phyloP scores from a whole-genome alignment of 2,113 vertebrate genomes.

The Boleophthalmus pectinirostris region DNA sequence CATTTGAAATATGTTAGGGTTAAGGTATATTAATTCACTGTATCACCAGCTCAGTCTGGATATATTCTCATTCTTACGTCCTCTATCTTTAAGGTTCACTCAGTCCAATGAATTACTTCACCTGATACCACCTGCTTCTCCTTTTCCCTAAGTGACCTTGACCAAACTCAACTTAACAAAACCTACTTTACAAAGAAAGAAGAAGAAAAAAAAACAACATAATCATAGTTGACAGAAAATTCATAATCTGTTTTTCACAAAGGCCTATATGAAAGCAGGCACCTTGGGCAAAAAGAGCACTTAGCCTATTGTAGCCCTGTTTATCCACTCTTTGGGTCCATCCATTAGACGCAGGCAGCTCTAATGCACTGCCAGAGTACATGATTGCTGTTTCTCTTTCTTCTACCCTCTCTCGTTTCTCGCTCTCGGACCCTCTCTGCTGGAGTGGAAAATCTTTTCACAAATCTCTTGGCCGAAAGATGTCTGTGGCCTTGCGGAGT shows the following conservation, averaged over 20 bases:
- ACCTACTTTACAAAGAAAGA: not conserved
- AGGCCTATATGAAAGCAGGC: constrained; percentile 19
- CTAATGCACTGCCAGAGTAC: constrained; percentile 57
- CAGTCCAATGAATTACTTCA: not conserved
- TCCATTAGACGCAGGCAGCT: constrained; percentile 52
- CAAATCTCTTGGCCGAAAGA: constrained; percentile 40
- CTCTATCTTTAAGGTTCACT: not conserved
- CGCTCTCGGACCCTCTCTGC: constrained; percentile 32
- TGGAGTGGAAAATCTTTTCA: constrained; percentile 55
- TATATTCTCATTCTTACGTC: not conserved
- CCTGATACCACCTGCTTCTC: not conserved
- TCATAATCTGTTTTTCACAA: constrained; percentile 1
- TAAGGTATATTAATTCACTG: too few relatives aligned
- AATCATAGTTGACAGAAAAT: constrained; percentile 7
- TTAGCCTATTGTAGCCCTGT: constrained; percentile 43
- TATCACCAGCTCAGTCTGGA: too few relatives aligned
- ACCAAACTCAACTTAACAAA: not conserved
- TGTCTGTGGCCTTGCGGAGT: constrained; percentile 12
- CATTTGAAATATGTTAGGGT: too few relatives aligned
- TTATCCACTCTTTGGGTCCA: constrained; percentile 50
- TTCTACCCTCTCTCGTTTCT: constrained; percentile 36
- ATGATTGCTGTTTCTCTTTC: constrained; percentile 40
- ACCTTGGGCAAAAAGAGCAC: constrained; percentile 55
- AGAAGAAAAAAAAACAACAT: not conserved
- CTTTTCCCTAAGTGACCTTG: not conserved